A percentile compares a stretch with the other conserved stretches of the same genome.
Evolutionary conservation across 2,888 invertebrate species (phyloP).

Genomic region (Drosophila nr. fundita): DNA sequence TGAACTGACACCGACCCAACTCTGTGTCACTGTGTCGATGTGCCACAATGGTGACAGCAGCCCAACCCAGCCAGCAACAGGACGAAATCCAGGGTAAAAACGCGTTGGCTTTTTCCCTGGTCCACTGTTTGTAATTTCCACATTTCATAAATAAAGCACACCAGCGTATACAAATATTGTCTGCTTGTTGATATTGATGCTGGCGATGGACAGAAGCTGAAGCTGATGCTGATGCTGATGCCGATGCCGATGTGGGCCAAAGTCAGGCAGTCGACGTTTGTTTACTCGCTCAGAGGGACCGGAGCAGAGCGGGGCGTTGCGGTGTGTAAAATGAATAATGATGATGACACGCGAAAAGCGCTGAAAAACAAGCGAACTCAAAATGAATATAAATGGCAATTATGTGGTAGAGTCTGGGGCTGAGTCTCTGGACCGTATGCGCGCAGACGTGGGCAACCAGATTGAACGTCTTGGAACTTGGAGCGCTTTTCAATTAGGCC

Average conservation of each 20-base stretch:
- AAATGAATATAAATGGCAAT: constrained; percentile 82
- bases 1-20: constrained; percentile 13
- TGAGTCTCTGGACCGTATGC: constrained; percentile 45
- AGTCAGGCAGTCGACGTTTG: constrained; percentile 45
- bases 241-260: constrained; percentile 35
- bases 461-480: constrained; percentile 26
- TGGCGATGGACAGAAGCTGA: constrained; percentile 13
- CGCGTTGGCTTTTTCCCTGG: constrained; percentile 1
- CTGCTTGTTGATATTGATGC: constrained; percentile 72
- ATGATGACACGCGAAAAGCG: constrained; percentile 70
- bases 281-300: constrained; percentile 23
- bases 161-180: constrained; percentile 70
- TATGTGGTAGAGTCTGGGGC: constrained; percentile 37
- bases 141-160: constrained; percentile 77
- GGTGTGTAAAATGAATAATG: constrained; percentile 68
- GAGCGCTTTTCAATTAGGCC: constrained; percentile 55
- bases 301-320: neutral
- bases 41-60: constrained; percentile 27
- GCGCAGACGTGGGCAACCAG: constrained; percentile 36
- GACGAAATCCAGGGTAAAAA: constrained; percentile 49
- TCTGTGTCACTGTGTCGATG: constrained; percentile 45
- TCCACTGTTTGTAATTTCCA: constrained; percentile 69
- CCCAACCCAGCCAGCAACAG: constrained; percentile 36
- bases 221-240: constrained; percentile 18
- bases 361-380: constrained; percentile 52